Base-by-base conservation (phyloP, 2,113 vertebrate species). In the Brachirus orientalis region DNA sequence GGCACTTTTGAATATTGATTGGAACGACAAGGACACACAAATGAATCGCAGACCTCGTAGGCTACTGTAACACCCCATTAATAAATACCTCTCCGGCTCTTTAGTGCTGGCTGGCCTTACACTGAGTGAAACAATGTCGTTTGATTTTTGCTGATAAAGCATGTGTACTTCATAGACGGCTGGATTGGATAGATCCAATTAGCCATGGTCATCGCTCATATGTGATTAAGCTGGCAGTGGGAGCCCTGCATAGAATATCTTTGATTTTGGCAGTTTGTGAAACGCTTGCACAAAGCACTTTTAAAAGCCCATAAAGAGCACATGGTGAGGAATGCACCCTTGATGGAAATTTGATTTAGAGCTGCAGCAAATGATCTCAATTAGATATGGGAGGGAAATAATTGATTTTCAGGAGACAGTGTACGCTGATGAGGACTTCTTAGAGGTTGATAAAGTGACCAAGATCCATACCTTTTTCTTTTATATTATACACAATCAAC, bases 1-100 rank as follows among this genome's bases (percentile, higher is more conserved):
- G 64, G 66, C 75, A 87, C 85, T 80, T 82, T 85, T 86, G 70
- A 86, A 85, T 90, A 86, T 83, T 79, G 82, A 82, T 85, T 83
- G 64, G 67, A 64, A 53, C 73, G 72, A 83, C 63, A 75, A 88
- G 69, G 80, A 70, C 72, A 55, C 46, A 64, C 59, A 75, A 85
- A 87, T 82, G 57, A 79, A 83, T 72, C 83, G 76, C 69, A 37
- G 8, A 20, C 50, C 50, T 46, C 57, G 67, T 55, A 38, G 62
- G 63, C 65, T 53, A 72, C 64, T 86, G 68, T 72, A 83, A 68
- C 73, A 57, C 69, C 73, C 78, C 71, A 78, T 86, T 89, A 87
- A 83, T 86, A 88, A 79, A 86, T 80, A 89, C 87, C 85, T 86
- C 72, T 85, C 75, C 79, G 67, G 50, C 79, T 75, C 72, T 87